These are phyloP conservation scores for Lordiphosa collinella DNA, from an alignment of 1,140 invertebrate genomes.

Conservation along the genomic window DNA sequence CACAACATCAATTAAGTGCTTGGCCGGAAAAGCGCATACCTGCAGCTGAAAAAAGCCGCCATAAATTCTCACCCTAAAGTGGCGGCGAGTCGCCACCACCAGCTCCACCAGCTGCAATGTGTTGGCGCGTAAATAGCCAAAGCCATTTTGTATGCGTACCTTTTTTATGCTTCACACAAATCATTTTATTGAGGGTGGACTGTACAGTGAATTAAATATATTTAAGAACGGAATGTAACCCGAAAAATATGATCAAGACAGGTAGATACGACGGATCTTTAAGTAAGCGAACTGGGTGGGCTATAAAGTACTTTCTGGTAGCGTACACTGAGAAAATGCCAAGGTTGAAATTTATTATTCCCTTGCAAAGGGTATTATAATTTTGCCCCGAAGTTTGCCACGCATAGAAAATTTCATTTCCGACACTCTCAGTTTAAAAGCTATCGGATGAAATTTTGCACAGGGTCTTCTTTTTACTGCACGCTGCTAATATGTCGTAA, in stretches of 20 bases:
- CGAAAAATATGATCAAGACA: neutral
- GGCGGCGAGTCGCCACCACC: slow-evolving; percentile 34
- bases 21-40: slow-evolving; percentile 76
- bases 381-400: too few relatives aligned
- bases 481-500: too few relatives aligned
- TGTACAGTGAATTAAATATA: slow-evolving; percentile 15
- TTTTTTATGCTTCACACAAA: slow-evolving; percentile 59
- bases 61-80: slow-evolving; percentile 74
- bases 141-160: slow-evolving; percentile 59
- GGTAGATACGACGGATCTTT: too few relatives aligned
- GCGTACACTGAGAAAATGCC: too few relatives aligned
- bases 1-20: slow-evolving; percentile 77
- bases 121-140: slow-evolving; percentile 55
- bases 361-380: too few relatives aligned
- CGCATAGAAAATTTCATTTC: too few relatives aligned
- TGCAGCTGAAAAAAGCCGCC: slow-evolving; percentile 73
- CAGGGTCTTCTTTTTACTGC: too few relatives aligned
- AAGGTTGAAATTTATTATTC: too few relatives aligned
- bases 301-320: too few relatives aligned
- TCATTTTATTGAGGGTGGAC: slow-evolving; percentile 57
- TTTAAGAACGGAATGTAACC: slow-evolving; percentile 28
- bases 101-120: slow-evolving; percentile 52
- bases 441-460: too few relatives aligned
- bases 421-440: too few relatives aligned
- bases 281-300: too few relatives aligned